phyloP scores from a whole-genome alignment of 1,140 invertebrate genomes.

The Rhynchophorus ferrugineus region DNA sequence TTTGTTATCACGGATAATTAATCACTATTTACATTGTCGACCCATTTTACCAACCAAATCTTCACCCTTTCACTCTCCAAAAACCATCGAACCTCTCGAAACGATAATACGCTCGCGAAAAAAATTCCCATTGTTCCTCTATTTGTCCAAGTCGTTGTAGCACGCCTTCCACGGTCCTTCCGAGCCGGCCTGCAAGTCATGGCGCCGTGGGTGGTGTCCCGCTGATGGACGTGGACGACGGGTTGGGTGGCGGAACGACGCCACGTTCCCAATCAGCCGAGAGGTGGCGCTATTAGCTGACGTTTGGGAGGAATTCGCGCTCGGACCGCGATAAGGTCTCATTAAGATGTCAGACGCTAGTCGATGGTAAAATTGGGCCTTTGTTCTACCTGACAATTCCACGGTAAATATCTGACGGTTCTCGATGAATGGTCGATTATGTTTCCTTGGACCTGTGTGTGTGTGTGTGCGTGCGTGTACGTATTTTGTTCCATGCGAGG shows the following conservation, averaged over 20 bases:
- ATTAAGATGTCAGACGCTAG: not conserved
- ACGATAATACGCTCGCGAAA: not conserved
- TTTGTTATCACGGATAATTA: too few species aligned
- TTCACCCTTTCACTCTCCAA: not conserved
- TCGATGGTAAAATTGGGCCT: not conserved
- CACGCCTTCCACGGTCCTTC: not conserved
- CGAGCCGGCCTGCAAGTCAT: not conserved
- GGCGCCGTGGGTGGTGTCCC: not conserved
- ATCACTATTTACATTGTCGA: not conserved
- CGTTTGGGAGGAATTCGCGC: not conserved
- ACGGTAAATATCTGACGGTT: not conserved
- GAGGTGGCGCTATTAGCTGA: not conserved
- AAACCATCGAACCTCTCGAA: not conserved
- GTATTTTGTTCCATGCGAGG: too few species aligned
- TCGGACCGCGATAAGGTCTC: not conserved
- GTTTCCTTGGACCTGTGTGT: too few species aligned
- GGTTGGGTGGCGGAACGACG: not conserved
- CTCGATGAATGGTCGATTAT: not conserved
- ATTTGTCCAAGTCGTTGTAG: not conserved
- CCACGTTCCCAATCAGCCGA: not conserved
- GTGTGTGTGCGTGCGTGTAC: too few species aligned
- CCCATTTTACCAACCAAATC: not conserved
- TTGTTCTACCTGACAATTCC: not conserved
- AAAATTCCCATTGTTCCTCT: not conserved
- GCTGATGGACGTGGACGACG: not conserved